phyloP scores from a whole-genome alignment of 2,888 invertebrate genomes.

The Tinea semifulvella region DNA sequence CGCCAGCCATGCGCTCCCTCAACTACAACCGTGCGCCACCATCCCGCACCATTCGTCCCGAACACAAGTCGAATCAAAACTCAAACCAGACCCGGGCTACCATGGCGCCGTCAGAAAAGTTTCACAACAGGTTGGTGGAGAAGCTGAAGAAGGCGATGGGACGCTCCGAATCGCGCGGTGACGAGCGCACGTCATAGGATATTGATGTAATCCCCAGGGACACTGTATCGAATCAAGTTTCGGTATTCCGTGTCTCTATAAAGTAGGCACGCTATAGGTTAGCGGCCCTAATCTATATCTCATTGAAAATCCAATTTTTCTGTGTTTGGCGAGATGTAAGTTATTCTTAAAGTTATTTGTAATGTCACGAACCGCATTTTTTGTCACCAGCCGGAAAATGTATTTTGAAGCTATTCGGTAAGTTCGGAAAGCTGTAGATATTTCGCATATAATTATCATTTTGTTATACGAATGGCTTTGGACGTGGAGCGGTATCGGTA shows the following conservation, averaged over 20 bases:
- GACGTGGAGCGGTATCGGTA: too few relatives aligned
- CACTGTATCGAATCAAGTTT: too few relatives aligned
- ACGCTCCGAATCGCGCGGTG: conserved; percentile 58
- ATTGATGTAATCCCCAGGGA: conserved; percentile 33
- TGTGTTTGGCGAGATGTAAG: too few relatives aligned
- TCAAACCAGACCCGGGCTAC: conserved; percentile 65
- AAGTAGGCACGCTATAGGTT: conserved; percentile 7
- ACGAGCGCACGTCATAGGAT: conserved; percentile 65
- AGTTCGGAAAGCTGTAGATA: too few relatives aligned
- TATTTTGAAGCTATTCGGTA: too few relatives aligned
- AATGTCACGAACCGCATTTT: too few relatives aligned
- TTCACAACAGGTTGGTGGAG: conserved; percentile 82
- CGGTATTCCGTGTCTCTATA: too few relatives aligned
- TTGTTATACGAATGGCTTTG: too few relatives aligned
- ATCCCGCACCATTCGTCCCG: conserved; percentile 68
- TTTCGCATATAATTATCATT: too few relatives aligned
- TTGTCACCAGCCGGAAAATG: too few relatives aligned
- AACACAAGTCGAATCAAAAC: conserved; percentile 64
- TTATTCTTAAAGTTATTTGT: too few relatives aligned
- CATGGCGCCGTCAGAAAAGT: conserved; percentile 71
- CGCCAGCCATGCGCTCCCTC: conserved; percentile 71
- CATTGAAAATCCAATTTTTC: too few relatives aligned
- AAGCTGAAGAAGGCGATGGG: conserved; percentile 78
- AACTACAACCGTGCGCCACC: conserved; percentile 54
- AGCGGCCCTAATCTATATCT: neutral